Evolutionary conservation across 2,888 invertebrate genomes (phyloP), one percentile per base, ranked within the genome.

Genomic region (Platypus cylindrus): DNA sequence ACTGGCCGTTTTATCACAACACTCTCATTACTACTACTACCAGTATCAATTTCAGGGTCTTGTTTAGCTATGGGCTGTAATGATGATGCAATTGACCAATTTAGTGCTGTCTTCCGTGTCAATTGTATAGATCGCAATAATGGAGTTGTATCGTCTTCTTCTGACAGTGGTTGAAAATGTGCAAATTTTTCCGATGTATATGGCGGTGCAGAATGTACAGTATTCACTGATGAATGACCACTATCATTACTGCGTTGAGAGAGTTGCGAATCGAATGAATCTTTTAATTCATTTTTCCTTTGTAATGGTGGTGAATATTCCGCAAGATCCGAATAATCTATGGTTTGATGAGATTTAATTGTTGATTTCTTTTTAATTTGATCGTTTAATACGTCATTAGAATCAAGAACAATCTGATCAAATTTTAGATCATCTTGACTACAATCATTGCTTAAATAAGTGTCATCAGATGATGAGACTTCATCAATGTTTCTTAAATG

Each of bases 401-500:
- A n/a, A n/a, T n/a, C n/a, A n/a, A n/a, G n/a, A n/a, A n/a, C n/a
- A n/a, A n/a, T n/a, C n/a, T n/a, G 43, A 24, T 45, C 46, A 15
- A 38, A 20, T 9, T 46, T 40, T 37, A 66, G 47, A 45, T 66
- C 66, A 49, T 71, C 71, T 41, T 67, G 67, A 53, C 70, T 71
- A 31, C 67, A 68, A 40, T 66, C 70, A 51, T 69, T 70, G 37
- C 56, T 58, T 7, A 55, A 45, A 36, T 68, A 65, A 3, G 68
- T 66, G 48, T 70, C 70, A 43, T 70, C 69, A 3, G 59, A 58
- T n/a, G n/a, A n/a, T n/a, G n/a, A n/a, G n/a, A n/a, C n/a, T n/a
- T n/a, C n/a, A n/a, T n/a, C n/a, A 44, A 64, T 66, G 44, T 41
- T 47, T 48, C 43, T 51, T 48, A 5, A n/a, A n/a, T n/a, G n/a